phyloP scores from a whole-genome alignment of 1,140 invertebrate species.

The Brachionus angularis region DNA sequence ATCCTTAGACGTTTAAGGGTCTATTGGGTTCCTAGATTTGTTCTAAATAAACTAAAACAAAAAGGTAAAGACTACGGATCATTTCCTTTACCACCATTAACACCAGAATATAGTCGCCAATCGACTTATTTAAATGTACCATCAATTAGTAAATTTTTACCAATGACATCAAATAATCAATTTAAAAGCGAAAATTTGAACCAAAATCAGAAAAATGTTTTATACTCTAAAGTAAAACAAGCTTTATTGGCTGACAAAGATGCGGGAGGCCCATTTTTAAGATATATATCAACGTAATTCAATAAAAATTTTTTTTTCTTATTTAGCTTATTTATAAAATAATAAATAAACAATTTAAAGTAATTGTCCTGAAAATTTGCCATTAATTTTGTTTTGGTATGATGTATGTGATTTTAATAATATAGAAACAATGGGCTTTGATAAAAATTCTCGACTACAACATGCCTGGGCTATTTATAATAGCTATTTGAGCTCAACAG shows the following conservation, averaged over 20 bases:
- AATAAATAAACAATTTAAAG: not conserved
- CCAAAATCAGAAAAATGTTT: conserved; percentile 19
- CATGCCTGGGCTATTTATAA: conserved; percentile 58
- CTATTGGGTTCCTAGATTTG: conserved; percentile 57
- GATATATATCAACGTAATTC: conserved; percentile 27
- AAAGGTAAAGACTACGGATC: conserved; percentile 15
- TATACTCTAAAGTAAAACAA: conserved; percentile 50
- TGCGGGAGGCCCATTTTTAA: conserved; percentile 55
- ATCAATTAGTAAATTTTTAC: not conserved
- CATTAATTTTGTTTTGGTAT: conserved; percentile 43
- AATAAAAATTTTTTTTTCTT: too few relatives aligned
- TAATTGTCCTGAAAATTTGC: conserved; percentile 14
- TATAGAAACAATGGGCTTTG: conserved; percentile 44
- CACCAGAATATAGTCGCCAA: conserved; percentile 45
- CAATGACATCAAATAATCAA: conserved; percentile 48
- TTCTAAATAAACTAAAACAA: conserved; percentile 45
- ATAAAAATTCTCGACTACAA: conserved; percentile 52
- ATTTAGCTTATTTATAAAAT: not conserved
- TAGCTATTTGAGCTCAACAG: conserved; percentile 49
- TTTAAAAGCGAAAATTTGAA: conserved; percentile 47
- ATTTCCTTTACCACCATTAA: conserved; percentile 13
- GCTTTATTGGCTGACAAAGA: conserved; percentile 52
- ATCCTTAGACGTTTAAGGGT: conserved; percentile 54
- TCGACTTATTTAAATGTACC: conserved; percentile 31
- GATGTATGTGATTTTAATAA: conserved; percentile 39